Evolutionary conservation across 2,888 invertebrate genomes (phyloP), one percentile per base, ranked within the genome.

Genomic region (Melanophora roralis): DNA sequence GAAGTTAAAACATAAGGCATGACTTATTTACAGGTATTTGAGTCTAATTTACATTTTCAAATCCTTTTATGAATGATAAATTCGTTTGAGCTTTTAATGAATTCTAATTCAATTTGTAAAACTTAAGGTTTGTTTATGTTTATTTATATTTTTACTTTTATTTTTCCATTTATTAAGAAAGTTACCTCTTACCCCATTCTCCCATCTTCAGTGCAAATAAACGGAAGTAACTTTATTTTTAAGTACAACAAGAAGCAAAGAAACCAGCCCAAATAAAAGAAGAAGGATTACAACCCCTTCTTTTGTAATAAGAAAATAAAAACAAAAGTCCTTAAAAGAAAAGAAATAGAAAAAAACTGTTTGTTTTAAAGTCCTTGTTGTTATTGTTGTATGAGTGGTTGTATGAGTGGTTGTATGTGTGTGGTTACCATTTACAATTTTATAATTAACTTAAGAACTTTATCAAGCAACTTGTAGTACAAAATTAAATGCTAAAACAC

Each of bases 401-500:
- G 23, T 87, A 86, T 82, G 87, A 51, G 23, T 85, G 40, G 27
- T 40, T 59, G 23, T 87, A 86, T 82, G 87, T 59, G 23, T 87
- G 86, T 82, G 87, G 88, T 84, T 82, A 84, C 83, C 82, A 83
- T 80, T 80, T 80, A 85, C 84, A 85, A 84, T 85, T 85, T 74
- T 84, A 83, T 88, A 88, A 88, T 88, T 88, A 87, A 86, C 84
- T 85, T 84, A 83, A 84, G 83, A 75, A 80, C 81, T 82, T 83
- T 78, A 82, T 79, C 82, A 82, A 16, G 40, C 47, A 62, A 82
- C 80, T 82, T 81, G 38, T 36, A 60, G 34, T 68, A 40, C 62
- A 47, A 34, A n/a, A n/a, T n/a, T n/a, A n/a, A 47, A 62, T 36
- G 74, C 81, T 49, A 19, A 85, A 19, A 11, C 57, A 23, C 57